phyloP scores from a whole-genome alignment of 2,888 invertebrate genomes.

The Pristionchus exspectatus region DNA sequence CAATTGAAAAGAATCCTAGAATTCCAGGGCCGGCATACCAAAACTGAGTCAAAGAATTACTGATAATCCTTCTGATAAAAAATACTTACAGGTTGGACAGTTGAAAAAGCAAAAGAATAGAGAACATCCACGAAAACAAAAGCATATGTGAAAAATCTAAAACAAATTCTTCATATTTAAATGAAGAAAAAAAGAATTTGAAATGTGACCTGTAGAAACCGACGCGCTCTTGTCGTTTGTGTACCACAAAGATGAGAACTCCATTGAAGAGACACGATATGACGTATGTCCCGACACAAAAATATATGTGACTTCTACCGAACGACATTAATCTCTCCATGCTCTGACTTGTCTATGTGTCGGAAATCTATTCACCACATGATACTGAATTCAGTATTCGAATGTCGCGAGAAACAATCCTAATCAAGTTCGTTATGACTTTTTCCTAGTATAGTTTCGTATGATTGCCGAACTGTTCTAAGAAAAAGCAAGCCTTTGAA shows the following conservation, averaged over 20 bases:
- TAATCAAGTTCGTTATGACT: neutral
- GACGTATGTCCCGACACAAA: neutral
- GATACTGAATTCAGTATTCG: too few species aligned
- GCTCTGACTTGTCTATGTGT: too few species aligned
- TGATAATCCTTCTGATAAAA: too few species aligned
- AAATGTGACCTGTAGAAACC: slow-evolving; percentile 14
- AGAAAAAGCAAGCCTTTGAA: too few species aligned
- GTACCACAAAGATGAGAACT: neutral
- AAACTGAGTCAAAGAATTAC: too few species aligned
- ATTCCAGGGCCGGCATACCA: neutral
- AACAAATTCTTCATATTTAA: too few species aligned
- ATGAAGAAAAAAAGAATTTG: too few species aligned
- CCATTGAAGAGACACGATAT: neutral
- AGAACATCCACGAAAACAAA: neutral
- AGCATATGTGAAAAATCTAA: neutral
- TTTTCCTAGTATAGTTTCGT: neutral
- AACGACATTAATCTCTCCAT: neutral
- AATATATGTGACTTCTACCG: neutral
- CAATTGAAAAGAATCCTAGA: neutral
- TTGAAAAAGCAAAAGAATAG: neutral
- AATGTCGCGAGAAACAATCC: neutral
- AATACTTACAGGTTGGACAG: neutral
- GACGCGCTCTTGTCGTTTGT: neutral
- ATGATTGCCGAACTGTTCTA: neutral
- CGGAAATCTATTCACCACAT: too few species aligned